phyloP scores from a whole-genome alignment of 2,888 invertebrate species.

The Shargacucullia verbasci region DNA sequence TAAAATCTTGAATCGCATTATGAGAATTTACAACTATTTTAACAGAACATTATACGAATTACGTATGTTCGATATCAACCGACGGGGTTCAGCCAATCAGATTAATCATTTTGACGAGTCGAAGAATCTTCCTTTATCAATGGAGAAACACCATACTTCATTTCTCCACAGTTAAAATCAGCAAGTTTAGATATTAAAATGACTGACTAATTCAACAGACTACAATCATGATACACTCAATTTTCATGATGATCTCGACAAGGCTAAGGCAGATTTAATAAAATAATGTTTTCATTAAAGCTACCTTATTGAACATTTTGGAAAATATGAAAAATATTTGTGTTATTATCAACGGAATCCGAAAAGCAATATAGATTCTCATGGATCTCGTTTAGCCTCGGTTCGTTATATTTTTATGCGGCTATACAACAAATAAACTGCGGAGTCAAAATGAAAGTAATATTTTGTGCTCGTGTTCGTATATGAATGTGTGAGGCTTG shows the following conservation, averaged over 20 bases:
- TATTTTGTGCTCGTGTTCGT: slow-evolving; percentile 24
- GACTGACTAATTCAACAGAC: too few relatives aligned
- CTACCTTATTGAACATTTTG: slow-evolving; percentile 23
- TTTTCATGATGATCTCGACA: too few relatives aligned
- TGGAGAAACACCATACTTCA: too few relatives aligned
- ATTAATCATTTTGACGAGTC: too few relatives aligned
- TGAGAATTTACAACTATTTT: too few relatives aligned
- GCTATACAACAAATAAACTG: slow-evolving; percentile 25
- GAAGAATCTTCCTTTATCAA: too few relatives aligned
- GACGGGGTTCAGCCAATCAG: too few relatives aligned
- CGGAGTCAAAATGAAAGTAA: slow-evolving; percentile 43
- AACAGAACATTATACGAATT: too few relatives aligned
- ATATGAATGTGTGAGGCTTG: slow-evolving; percentile 14
- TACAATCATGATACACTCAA: too few relatives aligned
- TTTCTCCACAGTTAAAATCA: too few relatives aligned
- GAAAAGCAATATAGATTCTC: slow-evolving; percentile 46
- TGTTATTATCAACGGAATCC: slow-evolving; percentile 21
- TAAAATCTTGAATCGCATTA: too few relatives aligned
- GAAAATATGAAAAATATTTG: slow-evolving; percentile 34
- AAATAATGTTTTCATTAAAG: slow-evolving; percentile 6
- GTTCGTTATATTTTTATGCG: slow-evolving; percentile 42
- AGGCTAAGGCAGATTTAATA: background rate
- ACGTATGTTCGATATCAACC: too few relatives aligned
- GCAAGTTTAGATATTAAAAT: background rate
- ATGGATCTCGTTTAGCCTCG: slow-evolving; percentile 32